Evolutionary conservation across 2,797 vertebrate genomes (phyloP), one percentile per base, ranked within the genome.

Genomic region (Paguma larvata): DNA sequence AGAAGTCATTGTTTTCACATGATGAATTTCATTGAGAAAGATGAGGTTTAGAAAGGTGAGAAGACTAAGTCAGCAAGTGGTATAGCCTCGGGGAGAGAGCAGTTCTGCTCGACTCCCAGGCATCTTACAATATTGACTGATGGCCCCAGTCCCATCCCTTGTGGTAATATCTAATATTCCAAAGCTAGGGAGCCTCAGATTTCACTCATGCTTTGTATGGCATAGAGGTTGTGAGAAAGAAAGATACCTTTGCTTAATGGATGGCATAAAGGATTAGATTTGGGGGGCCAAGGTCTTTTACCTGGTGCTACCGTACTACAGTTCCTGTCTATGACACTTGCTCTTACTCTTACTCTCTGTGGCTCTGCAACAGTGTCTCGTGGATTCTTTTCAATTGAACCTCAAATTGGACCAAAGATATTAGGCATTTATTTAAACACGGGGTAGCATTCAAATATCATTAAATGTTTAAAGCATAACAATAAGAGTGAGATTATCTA

Each of bases 371-470:
- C 44, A 87, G 4, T 41, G n/a, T 16, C 6, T 84, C 44, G 21
- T 27, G 30, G 15, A 82, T 92, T 82, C 12, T 91, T 89, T 95
- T 34, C 12, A 94, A 38, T 48, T 72, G 41, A 73, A 53, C 16
- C 15, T 84, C 62, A 67, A 82, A 83, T 16, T 85, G 9, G 30
- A 90, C 27, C 38, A 83, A 93, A 89, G 34, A 44, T 79, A 77
- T 27, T 34, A 88, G 46, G 12, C 13, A 77, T 94, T 88, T 88
- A 46, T 51, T 93, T 82, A 89, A 62, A 83, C 30, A 77, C 83
- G 48, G 6, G 14, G 38, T 25, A 67, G 44, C 78, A 73, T 96
- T 78, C 4, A 91, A 92, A 59, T 46, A 86, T 53, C 15, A 65
- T 78, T 90, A 73, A 89, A 65, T 84, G 7, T 85, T 89, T 72